Conservation (phyloP, 2,797 vertebrate genomes). For the Spea hammondii region DNA sequence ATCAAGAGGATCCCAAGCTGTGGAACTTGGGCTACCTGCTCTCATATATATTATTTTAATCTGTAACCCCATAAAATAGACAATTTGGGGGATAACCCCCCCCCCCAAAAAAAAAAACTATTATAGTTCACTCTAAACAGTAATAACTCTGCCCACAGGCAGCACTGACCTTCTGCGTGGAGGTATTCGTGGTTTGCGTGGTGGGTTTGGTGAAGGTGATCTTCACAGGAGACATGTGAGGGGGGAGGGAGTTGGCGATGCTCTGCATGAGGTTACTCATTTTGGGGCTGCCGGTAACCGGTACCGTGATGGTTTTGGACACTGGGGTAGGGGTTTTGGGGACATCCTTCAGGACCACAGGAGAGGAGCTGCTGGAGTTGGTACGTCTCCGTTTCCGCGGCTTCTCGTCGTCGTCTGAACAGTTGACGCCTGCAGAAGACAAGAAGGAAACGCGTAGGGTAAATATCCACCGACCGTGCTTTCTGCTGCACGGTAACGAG, state of each 20-base stretch:
- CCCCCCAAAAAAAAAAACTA: too few species aligned
- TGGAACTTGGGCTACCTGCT: too few species aligned
- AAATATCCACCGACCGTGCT: too few species aligned
- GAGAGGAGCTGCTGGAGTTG: constrained; percentile 92
- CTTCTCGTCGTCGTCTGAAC: constrained; percentile 97
- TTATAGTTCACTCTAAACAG: too few species aligned
- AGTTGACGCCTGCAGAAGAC: constrained; percentile 84
- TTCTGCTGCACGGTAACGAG: too few species aligned
- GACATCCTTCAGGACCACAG: constrained; percentile 91
- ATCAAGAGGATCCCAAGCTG: too few species aligned
- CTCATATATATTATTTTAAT: too few species aligned
- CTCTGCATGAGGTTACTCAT: constrained; percentile 99
- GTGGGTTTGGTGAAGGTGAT: constrained; percentile 98
- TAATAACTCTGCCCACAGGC: constrained; percentile 25
- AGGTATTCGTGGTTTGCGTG: constrained; percentile 90
- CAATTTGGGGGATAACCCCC: too few species aligned
- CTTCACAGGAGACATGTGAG: constrained; percentile 97
- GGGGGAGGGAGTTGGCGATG: constrained; percentile 95
- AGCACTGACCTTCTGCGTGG: constrained; percentile 90
- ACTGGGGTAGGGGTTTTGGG: constrained; percentile 81
- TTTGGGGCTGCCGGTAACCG: constrained; percentile 90
- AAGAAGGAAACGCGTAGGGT: background rate
- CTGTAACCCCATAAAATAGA: too few species aligned
- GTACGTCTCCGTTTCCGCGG: constrained; percentile 95
- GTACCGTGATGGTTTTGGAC: constrained; percentile 87